A percentile compares a stretch with the other conserved stretches of the same genome.
These are phyloP conservation scores for Myotis davidii DNA, from an alignment of 2,113 vertebrate species.

Conservation along the genomic window DNA sequence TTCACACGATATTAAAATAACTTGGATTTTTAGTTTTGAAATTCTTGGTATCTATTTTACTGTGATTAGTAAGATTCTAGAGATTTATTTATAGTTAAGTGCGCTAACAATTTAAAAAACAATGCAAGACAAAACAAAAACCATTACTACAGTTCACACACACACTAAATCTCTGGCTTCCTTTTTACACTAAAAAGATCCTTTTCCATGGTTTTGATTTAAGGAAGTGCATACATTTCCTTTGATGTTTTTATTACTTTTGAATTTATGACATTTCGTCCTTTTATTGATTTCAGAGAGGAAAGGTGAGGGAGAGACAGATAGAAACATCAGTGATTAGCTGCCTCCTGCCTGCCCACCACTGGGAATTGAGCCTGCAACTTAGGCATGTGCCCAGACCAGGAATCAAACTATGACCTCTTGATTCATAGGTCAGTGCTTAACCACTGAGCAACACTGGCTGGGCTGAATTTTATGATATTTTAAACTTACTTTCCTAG, in stretches of 20 bases:
- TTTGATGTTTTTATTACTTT: conserved; percentile 57
- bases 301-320: no score
- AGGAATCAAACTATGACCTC: no score
- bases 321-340: no score
- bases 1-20: conserved; percentile 32
- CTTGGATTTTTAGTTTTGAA: conserved; percentile 50
- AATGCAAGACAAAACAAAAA: neutral
- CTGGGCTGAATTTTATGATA: neutral
- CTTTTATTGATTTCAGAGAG: no score
- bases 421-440: no score
- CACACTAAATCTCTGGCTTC: neutral
- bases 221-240: conserved; percentile 28
- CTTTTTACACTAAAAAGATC: neutral
- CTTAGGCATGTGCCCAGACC: no score
- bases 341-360: no score
- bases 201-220: conserved; percentile 49
- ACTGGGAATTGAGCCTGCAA: no score
- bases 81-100: conserved; percentile 35
- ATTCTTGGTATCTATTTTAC: conserved; percentile 12
- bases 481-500: conserved; percentile 45
- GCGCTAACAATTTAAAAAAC: neutral
- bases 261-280: conserved; percentile 36
- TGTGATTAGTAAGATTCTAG: conserved; percentile 37
- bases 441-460: no score
- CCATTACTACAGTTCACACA: neutral